Evolutionary conservation across 2,888 invertebrate species (phyloP).

Genomic region (Polyommatus icarus): DNA sequence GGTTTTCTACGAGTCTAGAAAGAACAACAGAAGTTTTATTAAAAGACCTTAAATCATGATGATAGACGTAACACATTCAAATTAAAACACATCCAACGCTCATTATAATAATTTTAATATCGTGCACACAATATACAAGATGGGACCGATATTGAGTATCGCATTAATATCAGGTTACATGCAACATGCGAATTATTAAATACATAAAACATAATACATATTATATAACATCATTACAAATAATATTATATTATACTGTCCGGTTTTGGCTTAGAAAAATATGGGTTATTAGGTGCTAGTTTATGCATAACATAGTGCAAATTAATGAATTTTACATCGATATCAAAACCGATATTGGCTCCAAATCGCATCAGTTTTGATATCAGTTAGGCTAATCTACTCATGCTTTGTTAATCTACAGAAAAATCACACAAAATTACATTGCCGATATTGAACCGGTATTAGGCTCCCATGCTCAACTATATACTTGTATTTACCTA

Average conservation of each 20-base stretch:
- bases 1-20: too few relatives aligned
- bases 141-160: constrained; percentile 1
- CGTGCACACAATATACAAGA: constrained; percentile 2
- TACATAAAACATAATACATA: neutral
- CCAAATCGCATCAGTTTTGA: neutral
- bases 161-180: neutral
- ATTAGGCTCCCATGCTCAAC: constrained; percentile 33
- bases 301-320: neutral
- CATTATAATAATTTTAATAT: constrained; percentile 11
- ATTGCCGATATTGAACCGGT: neutral
- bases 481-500: constrained; percentile 42
- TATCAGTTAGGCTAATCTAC: neutral
- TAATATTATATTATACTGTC: neutral
- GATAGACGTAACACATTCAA: neutral
- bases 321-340: too few relatives aligned
- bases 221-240: too few relatives aligned
- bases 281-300: neutral
- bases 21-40: too few relatives aligned
- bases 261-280: neutral
- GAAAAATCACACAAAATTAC: neutral
- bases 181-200: neutral
- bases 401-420: neutral
- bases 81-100: neutral
- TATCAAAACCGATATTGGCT: too few relatives aligned
- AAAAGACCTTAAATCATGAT: too few relatives aligned